Conservation (phyloP, 2,113 vertebrate species). For the Greenwoodochromis staneri region DNA sequence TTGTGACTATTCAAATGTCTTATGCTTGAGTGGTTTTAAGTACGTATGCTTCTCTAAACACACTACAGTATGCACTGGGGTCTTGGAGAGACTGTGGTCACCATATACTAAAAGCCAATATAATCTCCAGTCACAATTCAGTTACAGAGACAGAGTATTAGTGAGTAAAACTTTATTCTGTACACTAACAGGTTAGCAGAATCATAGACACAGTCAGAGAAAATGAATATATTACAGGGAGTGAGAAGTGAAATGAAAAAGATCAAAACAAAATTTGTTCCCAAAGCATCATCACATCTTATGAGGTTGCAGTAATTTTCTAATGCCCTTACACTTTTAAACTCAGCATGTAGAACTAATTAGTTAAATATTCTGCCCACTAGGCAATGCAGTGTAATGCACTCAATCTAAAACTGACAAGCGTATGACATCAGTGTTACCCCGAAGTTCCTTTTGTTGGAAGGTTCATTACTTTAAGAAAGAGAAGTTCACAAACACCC, state of each 20-base stretch:
- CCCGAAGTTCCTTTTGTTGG: neutral
- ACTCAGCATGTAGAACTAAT: neutral
- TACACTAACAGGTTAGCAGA: slow-evolving; percentile 52
- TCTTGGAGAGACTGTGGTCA: neutral
- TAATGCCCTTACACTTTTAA: neutral
- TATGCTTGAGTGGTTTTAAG: neutral
- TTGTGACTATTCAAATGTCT: fast-evolving
- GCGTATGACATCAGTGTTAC: neutral
- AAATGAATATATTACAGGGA: slow-evolving; percentile 25
- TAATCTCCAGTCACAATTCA: neutral
- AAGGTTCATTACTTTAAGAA: neutral
- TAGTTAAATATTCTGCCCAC: neutral
- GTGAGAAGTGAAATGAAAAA: neutral
- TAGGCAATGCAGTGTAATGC: neutral
- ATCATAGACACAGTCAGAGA: slow-evolving; percentile 17
- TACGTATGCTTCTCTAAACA: neutral
- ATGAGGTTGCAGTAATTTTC: neutral
- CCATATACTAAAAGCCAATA: neutral
- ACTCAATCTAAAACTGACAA: neutral
- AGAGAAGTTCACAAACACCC: neutral
- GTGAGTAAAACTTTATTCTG: slow-evolving; percentile 62
- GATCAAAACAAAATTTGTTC: neutral
- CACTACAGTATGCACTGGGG: neutral
- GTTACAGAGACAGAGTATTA: neutral
- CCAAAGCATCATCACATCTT: neutral